Base-by-base conservation (phyloP, 2,797 vertebrate species). In the Sebastolobus altivelis region DNA sequence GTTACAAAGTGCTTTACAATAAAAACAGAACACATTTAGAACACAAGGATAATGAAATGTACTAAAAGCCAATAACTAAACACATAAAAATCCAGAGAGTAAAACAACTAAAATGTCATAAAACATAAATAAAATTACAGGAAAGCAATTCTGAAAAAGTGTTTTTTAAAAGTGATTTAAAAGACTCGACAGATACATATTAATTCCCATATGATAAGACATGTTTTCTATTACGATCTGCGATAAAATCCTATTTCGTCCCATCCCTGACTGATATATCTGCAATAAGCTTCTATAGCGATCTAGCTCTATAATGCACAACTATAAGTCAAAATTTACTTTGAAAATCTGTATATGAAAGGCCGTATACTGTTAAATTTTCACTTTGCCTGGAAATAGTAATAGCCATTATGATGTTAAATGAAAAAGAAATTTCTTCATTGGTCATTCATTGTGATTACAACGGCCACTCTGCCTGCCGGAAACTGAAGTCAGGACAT, bases 371-470 rank as follows among this genome's bases (percentile, higher is more conserved):
- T 37, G n/a, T 69, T 9, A 5, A 29, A 11, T 8, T 4, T 43
- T 37, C n/a, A 12, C 1, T 13, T 43, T 22, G 3, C 2, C 40
- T n/a, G 5, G 5, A 31, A 31, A 13, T 31, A 73, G 65, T 3
- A 20, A 20, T 49, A 49, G 46, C 20, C 25, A 22, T 59, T 18
- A 3, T 56, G 40, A 55, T 59, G 25, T 59, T 61, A n/a, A 54
- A 67, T 22, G 52, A 65, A 56, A 69, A 61, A 54, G 5, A 33
- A 9, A 68, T 56, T 4, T 65, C 2, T 14, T 68, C 14, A 29
- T 29, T 29, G 40, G 22, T 55, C 6, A 10, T 59, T 83, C 46
- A 49, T 49, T 49, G 18, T 65, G 9, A 65, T 70, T 52, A 55
- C 22, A 73, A 29, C 25, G 58, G 5, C n/a, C 62, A 33, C n/a